phyloP scores from a whole-genome alignment of 2,113 vertebrate species.

The Xyrauchen texanus region DNA sequence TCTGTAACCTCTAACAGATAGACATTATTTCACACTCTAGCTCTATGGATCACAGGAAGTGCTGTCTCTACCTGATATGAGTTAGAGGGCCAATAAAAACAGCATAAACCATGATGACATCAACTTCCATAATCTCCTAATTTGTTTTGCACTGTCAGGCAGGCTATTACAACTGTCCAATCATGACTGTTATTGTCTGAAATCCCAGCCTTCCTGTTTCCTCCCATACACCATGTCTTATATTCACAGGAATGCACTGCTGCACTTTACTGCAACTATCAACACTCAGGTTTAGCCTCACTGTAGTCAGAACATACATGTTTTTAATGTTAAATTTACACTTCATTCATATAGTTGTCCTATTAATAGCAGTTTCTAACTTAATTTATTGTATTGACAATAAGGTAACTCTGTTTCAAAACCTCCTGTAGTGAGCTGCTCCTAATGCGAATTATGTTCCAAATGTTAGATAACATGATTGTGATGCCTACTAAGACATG shows the following conservation, averaged over 20 bases:
- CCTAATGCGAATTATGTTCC: too few species aligned
- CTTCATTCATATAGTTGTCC: not conserved
- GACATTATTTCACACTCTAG: conserved; percentile 56
- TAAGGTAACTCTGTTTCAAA: too few species aligned
- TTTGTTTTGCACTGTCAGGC: conserved; percentile 44
- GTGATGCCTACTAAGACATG: too few species aligned
- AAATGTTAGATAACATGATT: too few species aligned
- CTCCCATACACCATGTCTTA: conserved; percentile 38
- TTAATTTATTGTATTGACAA: too few species aligned
- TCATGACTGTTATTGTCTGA: conserved; percentile 47
- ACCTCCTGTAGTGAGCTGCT: too few species aligned
- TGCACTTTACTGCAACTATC: conserved; percentile 33
- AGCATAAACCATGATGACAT: conserved; percentile 59
- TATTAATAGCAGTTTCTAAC: too few species aligned
- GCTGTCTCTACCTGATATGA: conserved; percentile 46
- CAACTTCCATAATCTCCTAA: conserved; percentile 40
- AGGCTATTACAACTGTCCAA: conserved; percentile 46
- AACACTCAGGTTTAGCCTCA: not conserved
- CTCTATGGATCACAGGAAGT: conserved; percentile 54
- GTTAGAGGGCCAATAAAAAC: conserved; percentile 58
- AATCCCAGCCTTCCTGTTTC: conserved; percentile 35
- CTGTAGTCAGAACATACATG: not conserved
- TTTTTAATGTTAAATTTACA: not conserved
- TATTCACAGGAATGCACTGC: conserved; percentile 38
- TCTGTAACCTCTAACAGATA: conserved; percentile 33